Evolutionary conservation across 2,113 vertebrate genomes (phyloP), one percentile per base, ranked within the genome.

Genomic region (Rhagologus leucostigma): DNA sequence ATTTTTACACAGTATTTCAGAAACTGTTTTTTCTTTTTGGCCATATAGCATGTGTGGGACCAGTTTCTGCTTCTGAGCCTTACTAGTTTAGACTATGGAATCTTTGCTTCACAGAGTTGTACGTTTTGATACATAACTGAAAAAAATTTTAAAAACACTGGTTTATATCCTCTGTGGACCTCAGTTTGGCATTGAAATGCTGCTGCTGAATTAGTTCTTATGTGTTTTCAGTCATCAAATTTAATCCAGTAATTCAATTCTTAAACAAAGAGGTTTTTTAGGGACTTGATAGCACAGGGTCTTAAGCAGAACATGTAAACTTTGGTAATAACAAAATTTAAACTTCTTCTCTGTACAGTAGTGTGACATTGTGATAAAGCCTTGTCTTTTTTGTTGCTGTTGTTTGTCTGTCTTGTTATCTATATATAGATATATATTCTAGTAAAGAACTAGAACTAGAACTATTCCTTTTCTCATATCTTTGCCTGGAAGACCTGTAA

Each of bases 1-100:
- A 57, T 73, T 91, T 93, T 64, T 79, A 55, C 73, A 65, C 37
- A 71, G 39, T 83, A 60, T 96, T 77, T 96, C 56, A 91, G 87
- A 95, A 93, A 84, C 62, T 46, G 73, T 50, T 67, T 53, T 75
- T 56, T 83, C 9, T 39, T 84, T 70, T 49, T 79, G 75, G 63
- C 53, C 27, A 3, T 37, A 30, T 90, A 90, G 70, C 68, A 91
- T 89, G 47, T 92, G 7, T 95, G 52, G 53, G 63, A 69, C 69
- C 52, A 94, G 95, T 46, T 88, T 93, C 67, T 95, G 62, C 95
- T 96, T 93, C 92, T 96, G 84, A 96, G 67, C 69, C 90, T 93
- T 70, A 86, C 33, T 68, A 93, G 47, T 64, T 93, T 94, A 89
- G 80, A 84, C 37, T 46, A 46, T 18, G 11, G 62, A 84, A 49